These are phyloP conservation scores for Aselliscus stoliczkanus DNA, from an alignment of 2,797 vertebrate genomes.

Conservation along the genomic window DNA sequence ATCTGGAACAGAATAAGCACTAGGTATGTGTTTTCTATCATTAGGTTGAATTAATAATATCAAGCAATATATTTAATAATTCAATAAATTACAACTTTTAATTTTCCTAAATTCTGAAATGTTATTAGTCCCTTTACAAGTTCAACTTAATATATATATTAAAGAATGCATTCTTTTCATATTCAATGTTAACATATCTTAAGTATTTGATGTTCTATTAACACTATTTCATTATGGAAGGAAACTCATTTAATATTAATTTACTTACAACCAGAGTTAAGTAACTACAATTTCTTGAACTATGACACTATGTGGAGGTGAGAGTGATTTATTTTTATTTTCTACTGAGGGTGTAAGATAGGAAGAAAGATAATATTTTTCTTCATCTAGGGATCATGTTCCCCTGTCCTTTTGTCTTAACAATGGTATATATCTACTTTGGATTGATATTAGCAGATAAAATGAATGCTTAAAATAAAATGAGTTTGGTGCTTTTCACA, in stretches of 20 bases:
- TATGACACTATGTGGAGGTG: background rate
- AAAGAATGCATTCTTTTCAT: background rate
- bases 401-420: background rate
- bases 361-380: background rate
- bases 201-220: background rate
- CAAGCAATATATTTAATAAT: background rate
- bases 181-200: background rate
- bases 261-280: background rate
- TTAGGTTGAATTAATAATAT: background rate
- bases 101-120: background rate
- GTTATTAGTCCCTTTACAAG: background rate
- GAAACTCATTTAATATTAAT: background rate
- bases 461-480: background rate
- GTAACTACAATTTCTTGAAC: background rate
- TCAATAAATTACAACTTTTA: background rate
- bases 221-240: background rate
- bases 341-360: background rate
- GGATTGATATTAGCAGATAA: background rate
- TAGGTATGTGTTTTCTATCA: background rate
- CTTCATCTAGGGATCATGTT: background rate
- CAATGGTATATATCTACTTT: background rate
- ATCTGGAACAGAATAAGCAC: background rate
- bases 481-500: background rate
- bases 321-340: background rate
- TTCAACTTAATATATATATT: background rate